Evolutionary conservation across 2,797 vertebrate genomes (phyloP), one percentile per base, ranked within the genome.

Genomic region (Podarcis lilfordi): DNA sequence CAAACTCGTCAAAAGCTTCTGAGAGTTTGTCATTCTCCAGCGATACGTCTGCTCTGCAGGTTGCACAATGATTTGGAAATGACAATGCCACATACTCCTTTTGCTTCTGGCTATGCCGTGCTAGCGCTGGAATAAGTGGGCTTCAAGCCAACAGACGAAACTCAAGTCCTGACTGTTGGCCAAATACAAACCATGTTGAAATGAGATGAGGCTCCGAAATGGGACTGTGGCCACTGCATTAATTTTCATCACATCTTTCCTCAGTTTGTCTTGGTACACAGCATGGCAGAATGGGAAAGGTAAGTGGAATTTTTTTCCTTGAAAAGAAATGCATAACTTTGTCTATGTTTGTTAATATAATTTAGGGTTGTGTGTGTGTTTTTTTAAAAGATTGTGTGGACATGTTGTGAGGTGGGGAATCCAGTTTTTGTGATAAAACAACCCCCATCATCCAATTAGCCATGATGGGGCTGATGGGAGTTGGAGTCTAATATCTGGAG

Each of bases 171-270:
- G 84, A 81, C 93, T 29, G 4, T 92, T 89, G 86, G 61, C 9
- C 82, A 88, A 93, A 64, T 92, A 66, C 72, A 96, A 95, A 95
- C 96, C 96, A 96, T 98, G 98, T 97, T 99, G 98, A 98, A 99
- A 98, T 99, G 99, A 99, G 98, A 99, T 99, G 99, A 99, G 99
- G 99, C 98, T 99, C 98, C 99, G 99, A 98, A 98, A 99, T 99
- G 99, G 98, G 98, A 99, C 99, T 98, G 98, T 99, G 96, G 98
- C 98, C 98, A 99, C 98, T 92, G 98, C 97, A 92, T 98, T 99
- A 96, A 97, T 98, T 89, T 98, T 99, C 97, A 97, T 99, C 96
- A 99, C 98, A 85, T 99, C 98, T 8, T 99, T 99, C 97, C 98
- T 99, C 94, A 99, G 98, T 96, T 96, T 99, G 94, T 99, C 99